Evolutionary conservation across 1,140 invertebrate species (phyloP).

Genomic region (Drosophila sp.): DNA sequence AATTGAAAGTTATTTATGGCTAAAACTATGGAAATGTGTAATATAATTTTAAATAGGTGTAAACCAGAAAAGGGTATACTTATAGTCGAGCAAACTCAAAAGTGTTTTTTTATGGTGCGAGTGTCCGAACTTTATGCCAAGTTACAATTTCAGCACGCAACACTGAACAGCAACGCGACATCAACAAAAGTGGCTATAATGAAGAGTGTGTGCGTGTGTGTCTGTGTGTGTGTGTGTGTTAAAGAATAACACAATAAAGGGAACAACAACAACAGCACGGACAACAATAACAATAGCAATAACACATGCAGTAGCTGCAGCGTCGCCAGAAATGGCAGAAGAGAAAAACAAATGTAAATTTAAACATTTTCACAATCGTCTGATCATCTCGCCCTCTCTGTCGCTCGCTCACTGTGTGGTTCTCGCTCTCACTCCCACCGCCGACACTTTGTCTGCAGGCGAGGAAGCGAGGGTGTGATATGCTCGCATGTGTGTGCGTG

Average conservation of each 20-base stretch:
- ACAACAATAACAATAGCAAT: conserved; percentile 19
- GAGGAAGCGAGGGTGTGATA: conserved; percentile 53
- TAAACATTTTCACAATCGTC: conserved; percentile 73
- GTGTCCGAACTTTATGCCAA: conserved; percentile 49
- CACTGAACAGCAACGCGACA: conserved; percentile 56
- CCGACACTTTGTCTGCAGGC: conserved; percentile 38
- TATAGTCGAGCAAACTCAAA: not conserved
- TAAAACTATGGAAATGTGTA: no score
- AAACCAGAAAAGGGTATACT: conserved; percentile 27
- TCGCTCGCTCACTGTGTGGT: not conserved
- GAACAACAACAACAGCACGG: conserved; percentile 26
- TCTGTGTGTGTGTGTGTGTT: conserved; percentile 11
- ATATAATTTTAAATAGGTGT: no score
- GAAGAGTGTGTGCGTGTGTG: conserved; percentile 27
- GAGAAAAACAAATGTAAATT: conserved; percentile 76
- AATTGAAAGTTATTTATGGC: no score
- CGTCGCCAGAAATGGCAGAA: conserved; percentile 40
- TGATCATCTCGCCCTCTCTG: conserved; percentile 5
- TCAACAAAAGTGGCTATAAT: conserved; percentile 70
- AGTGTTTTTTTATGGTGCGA: conserved; percentile 27
- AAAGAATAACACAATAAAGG: conserved; percentile 41
- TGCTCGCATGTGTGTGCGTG: conserved; percentile 26
- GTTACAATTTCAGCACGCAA: conserved; percentile 63
- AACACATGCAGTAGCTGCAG: conserved; percentile 34
- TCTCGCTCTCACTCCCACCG: not conserved